Base-by-base conservation (phyloP, 2,888 invertebrate genomes). In the Fragum fragum region DNA sequence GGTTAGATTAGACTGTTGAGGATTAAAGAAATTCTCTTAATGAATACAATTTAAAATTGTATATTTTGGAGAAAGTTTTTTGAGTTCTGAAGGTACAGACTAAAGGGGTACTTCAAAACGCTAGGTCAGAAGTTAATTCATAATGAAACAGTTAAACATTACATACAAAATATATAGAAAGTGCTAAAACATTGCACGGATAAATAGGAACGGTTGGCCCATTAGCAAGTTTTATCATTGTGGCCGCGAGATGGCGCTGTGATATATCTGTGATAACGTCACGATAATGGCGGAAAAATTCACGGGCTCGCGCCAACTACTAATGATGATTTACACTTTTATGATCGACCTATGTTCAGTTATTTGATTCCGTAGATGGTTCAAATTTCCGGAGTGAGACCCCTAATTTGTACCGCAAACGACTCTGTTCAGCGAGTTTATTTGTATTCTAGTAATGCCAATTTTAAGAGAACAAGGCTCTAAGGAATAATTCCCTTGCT, bases 261-360 rank as follows among this genome's bases (percentile, higher is more conserved):
- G 66, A 66, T 66, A 66, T 36, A 66, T 36, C 36, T 66, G 66
- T 23, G 66, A 66, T 66, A 66, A 66, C 66, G 42, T 66, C 18
- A 42, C 11, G 66, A 66, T 66, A 66, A 66, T 66, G 39, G 66
- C 21, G 66, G 21, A 6, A 42, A 39, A 66, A 36, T 42, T 39
- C 66, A 66, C 42, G n/a, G 5, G 42, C 42, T 66, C 66, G 39
- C 42, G 42, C 66, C 42, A 21, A 9, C 18, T 23, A n/a, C 36
- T 66, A 66, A 66, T 66, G 32, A 66, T 39, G 39, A 66, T 66
- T 66, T 66, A 66, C 66, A 23, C 21, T 14, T n/a, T 29, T 32
- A 18, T 61, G n/a, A 47, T 47, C 47, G 47, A 47, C 47, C 47
- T 47, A 47, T 47, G 47, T 14, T 14, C 47, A 47, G 47, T 47